Base-by-base conservation (phyloP, 1,140 invertebrate genomes). In the Babylonia areolata region DNA sequence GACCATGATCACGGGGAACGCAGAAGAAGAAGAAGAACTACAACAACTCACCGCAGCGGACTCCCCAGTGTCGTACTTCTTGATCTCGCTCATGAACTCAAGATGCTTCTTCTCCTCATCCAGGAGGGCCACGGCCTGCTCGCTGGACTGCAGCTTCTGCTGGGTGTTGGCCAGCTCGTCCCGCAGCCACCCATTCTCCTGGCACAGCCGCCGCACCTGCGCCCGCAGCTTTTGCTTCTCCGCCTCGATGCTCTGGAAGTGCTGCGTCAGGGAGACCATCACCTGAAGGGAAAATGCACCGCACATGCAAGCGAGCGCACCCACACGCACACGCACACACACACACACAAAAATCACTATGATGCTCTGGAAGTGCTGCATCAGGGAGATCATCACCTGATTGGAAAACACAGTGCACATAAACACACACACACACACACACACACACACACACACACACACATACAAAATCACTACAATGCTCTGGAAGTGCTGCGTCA, bases 201-300 rank as follows among this genome's bases (percentile, higher is more conserved):
- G 96, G 91, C 95, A 96, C 35, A 96, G 91, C 87, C 98, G 96
- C 42, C 98, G 96, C 5, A 99, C 98, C 95, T 99, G 99, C 1
- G 99, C 99, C 89, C 99, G 96, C 37, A 99, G 95, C 95, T 99
- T 99, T 94, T 99, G 98, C 95, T 99, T 99, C 95, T 99, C 99
- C 28, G 99, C 99, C 94, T 99, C 99, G 31, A 99, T 97, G 92
- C 97, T 97, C 95, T 99, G 98, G 86, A 99, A 95, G 94, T 99
- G 98, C 85, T 97, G 97, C 15, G 98, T 97, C 12, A 99, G 95
- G 0, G 98, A 97, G 96, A 99, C 97, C 97, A 99, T 99, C 3
- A 99, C 98, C 96, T 99, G 95, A 79, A 93, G n/a, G n/a, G n/a
- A n/a, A n/a, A n/a, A n/a, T n/a, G n/a, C n/a, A n/a, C n/a, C n/a